phyloP scores from a whole-genome alignment of 2,888 invertebrate genomes.

The Cerastis rubricosa region DNA sequence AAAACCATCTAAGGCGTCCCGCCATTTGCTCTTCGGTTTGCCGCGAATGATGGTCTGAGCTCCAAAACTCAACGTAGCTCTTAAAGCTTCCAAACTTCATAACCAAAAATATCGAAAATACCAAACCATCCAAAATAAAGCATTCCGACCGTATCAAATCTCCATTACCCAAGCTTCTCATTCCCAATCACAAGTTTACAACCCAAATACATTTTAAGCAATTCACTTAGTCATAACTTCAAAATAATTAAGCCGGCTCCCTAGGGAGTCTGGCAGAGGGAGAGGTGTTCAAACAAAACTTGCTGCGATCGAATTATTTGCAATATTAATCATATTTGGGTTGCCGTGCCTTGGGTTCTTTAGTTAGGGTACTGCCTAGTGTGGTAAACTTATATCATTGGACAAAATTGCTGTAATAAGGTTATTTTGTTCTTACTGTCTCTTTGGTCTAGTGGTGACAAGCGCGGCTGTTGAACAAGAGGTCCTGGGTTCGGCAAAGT shows the following conservation, averaged over 20 bases:
- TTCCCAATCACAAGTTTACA: constrained; percentile 35
- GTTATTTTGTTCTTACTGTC: not conserved
- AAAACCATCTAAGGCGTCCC: too few relatives aligned
- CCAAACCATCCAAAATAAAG: not conserved
- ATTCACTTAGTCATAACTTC: constrained; percentile 66
- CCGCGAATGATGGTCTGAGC: too few relatives aligned
- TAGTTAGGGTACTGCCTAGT: not conserved
- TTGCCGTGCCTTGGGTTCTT: constrained; percentile 36
- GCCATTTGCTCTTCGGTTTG: too few relatives aligned
- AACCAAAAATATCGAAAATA: too few relatives aligned
- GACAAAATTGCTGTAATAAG: not conserved
- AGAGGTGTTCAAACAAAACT: constrained; percentile 51
- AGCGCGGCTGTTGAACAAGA: too few relatives aligned
- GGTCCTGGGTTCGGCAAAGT: not conserved
- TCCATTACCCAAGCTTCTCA: not conserved
- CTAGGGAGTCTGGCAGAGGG: constrained; percentile 59
- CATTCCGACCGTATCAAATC: not conserved
- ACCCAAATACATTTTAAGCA: constrained; percentile 46
- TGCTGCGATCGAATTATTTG: constrained; percentile 65
- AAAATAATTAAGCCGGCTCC: constrained; percentile 65
- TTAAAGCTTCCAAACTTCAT: too few relatives aligned
- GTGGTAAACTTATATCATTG: not conserved
- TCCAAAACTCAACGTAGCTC: too few relatives aligned
- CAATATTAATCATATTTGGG: constrained; percentile 72
- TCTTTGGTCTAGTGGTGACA: not conserved